Evolutionary conservation across 2,113 vertebrate genomes (phyloP).

Genomic region (Sorex fumeus): DNA sequence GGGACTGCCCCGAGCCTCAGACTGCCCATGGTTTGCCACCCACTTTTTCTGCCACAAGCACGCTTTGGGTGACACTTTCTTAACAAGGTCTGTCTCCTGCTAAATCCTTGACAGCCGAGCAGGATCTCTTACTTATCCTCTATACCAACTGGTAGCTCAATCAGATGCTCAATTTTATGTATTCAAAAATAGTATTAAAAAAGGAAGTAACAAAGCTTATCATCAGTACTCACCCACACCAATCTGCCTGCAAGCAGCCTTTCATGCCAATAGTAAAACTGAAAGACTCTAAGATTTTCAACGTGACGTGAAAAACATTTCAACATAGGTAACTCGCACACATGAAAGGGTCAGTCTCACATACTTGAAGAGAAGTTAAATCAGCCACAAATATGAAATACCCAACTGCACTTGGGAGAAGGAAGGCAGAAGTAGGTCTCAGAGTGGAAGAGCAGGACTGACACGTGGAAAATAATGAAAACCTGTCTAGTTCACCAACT

Average conservation of each 20-base stretch:
- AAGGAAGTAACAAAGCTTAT: not conserved
- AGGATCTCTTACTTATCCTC: not conserved
- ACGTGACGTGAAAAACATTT: not conserved
- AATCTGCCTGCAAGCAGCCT: not conserved
- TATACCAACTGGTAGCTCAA: not conserved
- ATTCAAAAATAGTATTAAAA: not conserved
- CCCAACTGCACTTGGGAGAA: not conserved
- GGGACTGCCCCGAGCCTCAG: not conserved
- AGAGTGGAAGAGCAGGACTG: not conserved
- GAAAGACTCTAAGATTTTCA: conserved; percentile 1
- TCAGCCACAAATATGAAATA: not conserved
- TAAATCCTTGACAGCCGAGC: not conserved
- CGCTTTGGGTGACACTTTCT: not conserved
- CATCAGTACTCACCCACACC: not conserved
- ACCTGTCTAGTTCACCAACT: conserved; percentile 1
- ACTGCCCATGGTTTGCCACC: not conserved
- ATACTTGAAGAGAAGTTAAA: conserved; percentile 40
- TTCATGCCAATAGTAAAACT: conserved; percentile 12
- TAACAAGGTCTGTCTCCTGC: not conserved
- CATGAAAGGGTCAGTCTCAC: not conserved
- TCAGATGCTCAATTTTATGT: not conserved
- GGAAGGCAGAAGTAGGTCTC: not conserved
- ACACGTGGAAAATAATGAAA: not conserved
- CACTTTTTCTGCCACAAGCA: not conserved
- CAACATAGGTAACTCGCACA: conserved; percentile 9